Evolutionary conservation across 2,113 vertebrate species (phyloP).

Genomic region (Dipodomys merriami): DNA sequence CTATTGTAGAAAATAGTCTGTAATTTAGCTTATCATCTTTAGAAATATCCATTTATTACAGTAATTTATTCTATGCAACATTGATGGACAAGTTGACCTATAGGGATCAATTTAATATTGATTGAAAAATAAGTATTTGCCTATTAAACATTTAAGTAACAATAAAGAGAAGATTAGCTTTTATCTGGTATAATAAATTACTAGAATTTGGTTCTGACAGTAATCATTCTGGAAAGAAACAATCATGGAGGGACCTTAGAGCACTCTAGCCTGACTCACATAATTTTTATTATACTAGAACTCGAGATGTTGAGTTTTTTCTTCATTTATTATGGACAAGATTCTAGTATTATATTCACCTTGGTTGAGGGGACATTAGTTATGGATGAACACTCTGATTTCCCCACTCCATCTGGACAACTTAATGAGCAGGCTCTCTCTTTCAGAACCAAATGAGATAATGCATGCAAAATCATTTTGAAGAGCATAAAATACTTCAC

Average conservation of each 20-base stretch:
- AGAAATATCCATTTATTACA: not conserved
- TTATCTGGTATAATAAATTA: not conserved
- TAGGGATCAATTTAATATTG: not conserved
- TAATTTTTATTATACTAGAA: not conserved
- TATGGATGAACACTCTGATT: conserved; percentile 64
- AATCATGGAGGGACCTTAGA: not conserved
- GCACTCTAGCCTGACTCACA: not conserved
- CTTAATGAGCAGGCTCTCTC: conserved; percentile 43
- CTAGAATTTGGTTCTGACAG: not conserved
- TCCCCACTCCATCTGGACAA: conserved; percentile 53
- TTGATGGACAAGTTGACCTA: not conserved
- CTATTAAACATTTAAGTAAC: not conserved
- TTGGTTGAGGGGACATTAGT: conserved; percentile 58
- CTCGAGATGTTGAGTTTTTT: not conserved
- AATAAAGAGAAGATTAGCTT: not conserved
- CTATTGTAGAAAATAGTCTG: not conserved
- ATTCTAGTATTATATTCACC: not conserved
- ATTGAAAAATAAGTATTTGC: not conserved
- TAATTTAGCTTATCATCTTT: not conserved
- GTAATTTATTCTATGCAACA: not conserved
- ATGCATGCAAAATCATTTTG: conserved; percentile 59
- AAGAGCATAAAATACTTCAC: conserved; percentile 52
- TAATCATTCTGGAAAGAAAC: not conserved
- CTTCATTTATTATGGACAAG: not conserved
- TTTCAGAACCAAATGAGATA: conserved; percentile 56